Base-by-base conservation (phyloP, 2,888 invertebrate species). In the Apotomis turbidana region DNA sequence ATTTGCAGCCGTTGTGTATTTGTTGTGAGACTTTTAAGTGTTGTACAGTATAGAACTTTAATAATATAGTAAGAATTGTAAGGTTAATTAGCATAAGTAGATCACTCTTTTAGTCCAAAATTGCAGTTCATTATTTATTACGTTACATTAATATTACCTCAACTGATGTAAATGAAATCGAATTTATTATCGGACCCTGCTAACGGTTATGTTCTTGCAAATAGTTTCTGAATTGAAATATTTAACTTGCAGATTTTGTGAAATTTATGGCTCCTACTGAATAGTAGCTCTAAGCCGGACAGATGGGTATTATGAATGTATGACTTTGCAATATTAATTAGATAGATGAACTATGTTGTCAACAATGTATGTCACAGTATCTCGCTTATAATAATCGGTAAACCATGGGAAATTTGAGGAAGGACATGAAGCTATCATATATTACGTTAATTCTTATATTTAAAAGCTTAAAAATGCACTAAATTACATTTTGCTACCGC, bases 31-130 rank as follows among this genome's bases (percentile, higher is more conserved):
- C 89, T 88, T 83, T 77, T 86, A 88, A 90, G 91, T 92, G 91
- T 85, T 89, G 89, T 93, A 93, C 93, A 93, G 90, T 88, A 89
- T 88, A 91, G 88, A 89, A 89, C 86, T 88, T 87, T 90, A 88
- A 86, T 87, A 85, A 84, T 87, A 87, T 89, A 88, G 83, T 75
- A 87, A 86, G 83, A 84, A 87, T 84, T 86, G 84, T 90, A 90
- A 83, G 85, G 83, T 87, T 85, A 85, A 79, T 76, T 87, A 89
- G 84, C 77, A 74, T 91, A 91, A 90, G 90, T 92, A 93, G 92
- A 86, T 87, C 90, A 90, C 93, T 88, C 84, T 86, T 81, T 89
- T 91, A 90, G 88, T 88, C 89, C 87, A 86, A 90, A 91, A 87
- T 88, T 85, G 79, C 89, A 89, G 90, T 87, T 82, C 84, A 80